These are phyloP conservation scores for Allacma fusca DNA, from an alignment of 2,888 invertebrate genomes.

Conservation along the genomic window DNA sequence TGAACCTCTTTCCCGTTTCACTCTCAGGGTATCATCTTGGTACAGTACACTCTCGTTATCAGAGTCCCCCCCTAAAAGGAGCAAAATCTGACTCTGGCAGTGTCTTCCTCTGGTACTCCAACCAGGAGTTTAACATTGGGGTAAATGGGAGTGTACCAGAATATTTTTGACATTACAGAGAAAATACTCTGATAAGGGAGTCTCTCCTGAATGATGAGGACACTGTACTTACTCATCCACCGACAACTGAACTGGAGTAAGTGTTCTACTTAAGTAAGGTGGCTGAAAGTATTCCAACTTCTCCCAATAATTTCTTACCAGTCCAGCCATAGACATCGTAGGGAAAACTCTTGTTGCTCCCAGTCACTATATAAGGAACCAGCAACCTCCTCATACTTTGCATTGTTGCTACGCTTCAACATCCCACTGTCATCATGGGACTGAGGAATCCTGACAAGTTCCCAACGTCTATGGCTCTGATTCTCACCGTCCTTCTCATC, in stretches of 20 bases:
- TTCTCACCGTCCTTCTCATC: constrained; percentile 2
- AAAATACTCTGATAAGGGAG: too few relatives aligned
- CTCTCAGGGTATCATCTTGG: neutral
- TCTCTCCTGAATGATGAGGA: too few relatives aligned
- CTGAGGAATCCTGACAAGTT: neutral
- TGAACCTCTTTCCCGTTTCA: constrained; percentile 26
- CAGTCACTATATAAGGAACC: neutral
- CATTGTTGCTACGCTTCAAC: neutral
- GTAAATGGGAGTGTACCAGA: too few relatives aligned
- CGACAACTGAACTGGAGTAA: constrained; percentile 24
- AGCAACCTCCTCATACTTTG: neutral
- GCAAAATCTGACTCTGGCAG: too few relatives aligned
- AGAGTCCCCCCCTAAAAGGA: too few relatives aligned
- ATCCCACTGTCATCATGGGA: constrained; percentile 6
- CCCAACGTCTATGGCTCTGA: neutral
- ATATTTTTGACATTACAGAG: too few relatives aligned
- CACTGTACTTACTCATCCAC: neutral
- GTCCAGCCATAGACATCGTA: constrained; percentile 34
- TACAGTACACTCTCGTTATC: too few relatives aligned
- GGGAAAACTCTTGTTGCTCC: constrained; percentile 33
- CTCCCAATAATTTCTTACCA: constrained; percentile 7
- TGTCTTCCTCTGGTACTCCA: too few relatives aligned
- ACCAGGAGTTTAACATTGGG: too few relatives aligned
- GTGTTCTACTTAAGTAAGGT: constrained; percentile 17
- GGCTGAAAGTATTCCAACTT: constrained; percentile 9